Evolutionary conservation across 2,888 invertebrate genomes (phyloP), one percentile per base, ranked within the genome.

Genomic region (Atrina japonica): DNA sequence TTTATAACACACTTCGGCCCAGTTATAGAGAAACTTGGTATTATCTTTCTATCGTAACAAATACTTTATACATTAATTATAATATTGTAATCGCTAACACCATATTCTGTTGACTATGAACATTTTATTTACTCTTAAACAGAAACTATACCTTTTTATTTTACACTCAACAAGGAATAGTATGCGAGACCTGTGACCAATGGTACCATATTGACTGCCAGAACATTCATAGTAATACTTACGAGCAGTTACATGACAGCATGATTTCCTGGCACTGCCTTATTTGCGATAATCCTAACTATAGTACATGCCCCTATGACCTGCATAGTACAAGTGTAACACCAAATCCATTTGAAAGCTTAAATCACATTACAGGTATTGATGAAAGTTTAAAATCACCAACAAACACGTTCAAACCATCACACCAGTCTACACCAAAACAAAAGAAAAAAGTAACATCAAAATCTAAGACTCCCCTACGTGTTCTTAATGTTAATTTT

Each of bases 201-300:
- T 59, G 59, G 59, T 59, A 25, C 18, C 59, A 59, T 27, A 59
- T 59, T 45, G 27, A 59, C 43, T 59, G 43, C 25, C 59, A 59
- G 43, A 27, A 45, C 16, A 27, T 59, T 9, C 59, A 59, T 27
- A 59, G 59, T 6, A 59, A 45, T 3, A 59, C 59, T 23, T 59
- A 59, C 18, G 45, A 43, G 3, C 7, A 25, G 7, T 27, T 59
- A 11, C 35, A 55, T 55, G 58, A 58, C 58, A 58, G 41, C 40
- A 58, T 41, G 41, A 58, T 58, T 5, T 40, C 40, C 16, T 58
- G 55, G 55, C 27, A 55, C 35, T 23, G 40, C 11, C 5, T 23
- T 2, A 56, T 56, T 18, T 56, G 56, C 25, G 29, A 27, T 16
- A 59, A 45, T 59, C 25, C 7, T 23, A 59, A 59, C 27, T 59